Base-by-base conservation (phyloP, 2,113 vertebrate species). In the Salvelinus alpinus region DNA sequence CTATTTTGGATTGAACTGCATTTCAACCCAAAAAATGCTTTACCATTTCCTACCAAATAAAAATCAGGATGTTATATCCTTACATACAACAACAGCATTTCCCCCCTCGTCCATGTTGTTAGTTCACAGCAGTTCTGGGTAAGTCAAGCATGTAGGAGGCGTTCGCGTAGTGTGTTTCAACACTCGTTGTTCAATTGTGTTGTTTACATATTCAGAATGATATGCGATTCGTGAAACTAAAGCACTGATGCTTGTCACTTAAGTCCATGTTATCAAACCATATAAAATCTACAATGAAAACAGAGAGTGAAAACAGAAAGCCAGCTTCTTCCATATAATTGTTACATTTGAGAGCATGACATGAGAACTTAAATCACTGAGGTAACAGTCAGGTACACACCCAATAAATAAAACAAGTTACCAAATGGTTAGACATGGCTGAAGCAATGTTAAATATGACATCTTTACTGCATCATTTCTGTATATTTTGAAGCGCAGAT, bases 401-500 rank as follows among this genome's bases (percentile, higher is more conserved):
- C 38, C 38, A 44, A 44, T 44, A 44, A 38, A 38, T 2, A 38
- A 38, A 9, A 38, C 12, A 54, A 54, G 48, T 54, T 54, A 54
- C 48, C 48, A 54, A 54, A 38, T 2, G 38, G 38, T 38, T 16
- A 54, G 48, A 54, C 14, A 54, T 54, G 48, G 14, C 48, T 16
- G 48, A 16, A 14, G 48, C 2, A 14, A 3, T 13, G 11, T 51
- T 54, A 54, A 54, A 54, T 44, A 44, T 44, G 38, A 9, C 38
- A 38, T 34, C 34, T 34, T 34, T 34, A 64, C 71, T 59, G 62
- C 70, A 69, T 67, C 5, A 47, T 2, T 9, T 4, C 6, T 74
- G 47, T 77, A 79, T 34, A 59, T 71, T 54, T 64, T 70, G 18
- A 73, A 68, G 60, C 70, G 8, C 70, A 73, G 71, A 70, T 83